Conservation (phyloP, 2,888 invertebrate species). For the Lydus trimaculatus region DNA sequence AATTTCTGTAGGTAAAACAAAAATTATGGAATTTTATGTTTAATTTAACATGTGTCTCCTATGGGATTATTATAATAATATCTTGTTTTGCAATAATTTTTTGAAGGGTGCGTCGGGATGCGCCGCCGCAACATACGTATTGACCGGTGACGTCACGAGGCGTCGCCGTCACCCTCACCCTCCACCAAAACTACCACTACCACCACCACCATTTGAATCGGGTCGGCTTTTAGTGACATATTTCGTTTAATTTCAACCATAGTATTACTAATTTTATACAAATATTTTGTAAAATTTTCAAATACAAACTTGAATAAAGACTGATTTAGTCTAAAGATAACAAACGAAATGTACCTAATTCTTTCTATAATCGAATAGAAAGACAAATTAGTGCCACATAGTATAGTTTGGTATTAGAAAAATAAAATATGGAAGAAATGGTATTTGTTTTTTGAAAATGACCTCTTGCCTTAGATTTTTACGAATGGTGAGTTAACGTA, state of each 20-base stretch:
- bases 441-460: conserved; percentile 42
- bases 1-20: neutral
- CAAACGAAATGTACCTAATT: neutral
- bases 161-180: conserved; percentile 55
- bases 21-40: neutral
- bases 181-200: neutral
- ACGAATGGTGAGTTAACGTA: conserved; percentile 57
- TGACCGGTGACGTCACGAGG: conserved; percentile 61
- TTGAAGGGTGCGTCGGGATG: conserved; percentile 39
- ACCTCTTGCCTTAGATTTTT: conserved; percentile 57
- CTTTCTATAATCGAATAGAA: neutral
- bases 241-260: conserved; percentile 1
- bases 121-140: conserved; percentile 61
- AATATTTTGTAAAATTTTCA: neutral
- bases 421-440: conserved; percentile 21
- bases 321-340: neutral
- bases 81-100: neutral
- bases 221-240: conserved; percentile 21
- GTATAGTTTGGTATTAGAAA: neutral
- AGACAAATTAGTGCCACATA: neutral
- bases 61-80: neutral
- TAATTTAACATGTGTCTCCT: neutral
- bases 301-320: neutral
- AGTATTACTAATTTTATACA: neutral
- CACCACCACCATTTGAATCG: conserved; percentile 25